Evolutionary conservation across 2,797 vertebrate genomes (phyloP).

Genomic region (Liparis tanakae): DNA sequence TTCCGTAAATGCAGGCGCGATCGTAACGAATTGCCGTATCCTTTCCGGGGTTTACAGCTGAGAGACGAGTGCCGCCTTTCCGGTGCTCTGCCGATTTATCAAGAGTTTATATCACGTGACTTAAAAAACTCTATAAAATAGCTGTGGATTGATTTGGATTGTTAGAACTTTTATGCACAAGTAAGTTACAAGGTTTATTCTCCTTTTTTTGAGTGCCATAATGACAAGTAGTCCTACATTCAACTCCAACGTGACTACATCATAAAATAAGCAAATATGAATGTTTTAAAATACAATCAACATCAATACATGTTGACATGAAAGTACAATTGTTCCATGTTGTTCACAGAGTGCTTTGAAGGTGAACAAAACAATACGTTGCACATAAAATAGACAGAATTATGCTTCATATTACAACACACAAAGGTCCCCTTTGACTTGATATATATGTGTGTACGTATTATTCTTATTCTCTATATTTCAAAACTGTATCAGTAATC

Average conservation of each 20-base stretch:
- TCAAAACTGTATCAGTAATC: constrained; percentile 5
- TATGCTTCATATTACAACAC: constrained; percentile 20
- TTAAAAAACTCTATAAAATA: no score
- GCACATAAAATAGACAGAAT: constrained; percentile 23
- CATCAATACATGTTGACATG: constrained; percentile 6
- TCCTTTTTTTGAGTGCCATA: background rate
- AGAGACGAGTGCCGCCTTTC: no score
- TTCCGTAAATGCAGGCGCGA: background rate
- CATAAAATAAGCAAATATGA: background rate
- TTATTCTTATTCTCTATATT: background rate
- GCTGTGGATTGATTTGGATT: background rate
- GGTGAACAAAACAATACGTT: constrained; percentile 37
- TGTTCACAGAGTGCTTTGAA: constrained; percentile 43
- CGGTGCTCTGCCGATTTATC: background rate
- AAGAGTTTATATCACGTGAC: background rate
- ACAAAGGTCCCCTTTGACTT: constrained; percentile 41
- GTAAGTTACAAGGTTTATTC: background rate
- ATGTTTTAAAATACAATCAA: constrained; percentile 1
- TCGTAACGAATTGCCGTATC: background rate
- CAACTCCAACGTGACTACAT: background rate
- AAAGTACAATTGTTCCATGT: constrained; percentile 17
- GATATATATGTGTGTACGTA: no score
- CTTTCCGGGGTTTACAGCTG: background rate
- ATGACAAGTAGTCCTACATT: background rate
- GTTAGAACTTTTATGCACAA: background rate